Evolutionary conservation across 2,888 invertebrate genomes (phyloP), one percentile per base, ranked within the genome.

Genomic region (Atherix ibis): DNA sequence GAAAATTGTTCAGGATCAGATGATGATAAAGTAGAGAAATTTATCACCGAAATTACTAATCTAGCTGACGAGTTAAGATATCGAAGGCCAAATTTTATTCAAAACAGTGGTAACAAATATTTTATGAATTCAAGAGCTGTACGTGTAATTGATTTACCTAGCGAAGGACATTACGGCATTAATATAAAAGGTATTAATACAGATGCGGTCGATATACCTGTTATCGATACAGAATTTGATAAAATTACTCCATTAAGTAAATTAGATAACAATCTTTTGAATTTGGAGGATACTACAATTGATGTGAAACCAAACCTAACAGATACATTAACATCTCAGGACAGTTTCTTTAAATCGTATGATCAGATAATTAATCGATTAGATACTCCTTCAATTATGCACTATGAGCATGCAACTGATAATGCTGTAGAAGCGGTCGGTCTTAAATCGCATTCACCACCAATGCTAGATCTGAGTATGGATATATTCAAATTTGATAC

Each of bases 381-480:
- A 31, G 42, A 37, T 13, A 43, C 41, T 43, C 45, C 50, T 2
- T 40, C 45, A 13, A 43, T 40, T 2, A 45, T 48, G 12, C 49
- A 56, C 34, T 58, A 59, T 18, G 61, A 59, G 37, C 56, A 60
- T 43, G 58, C 48, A 18, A 59, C 53, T 39, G 61, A 60, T 39
- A 60, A 60, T 44, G 60, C 60, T 5, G 61, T 60, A 15, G 60
- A 60, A 37, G 61, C 60, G 9, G 46, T 54, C 6, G 46, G 44
- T 17, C 55, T 59, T 50, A 56, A 59, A 37, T 53, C 53, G 2
- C 45, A 47, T 16, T 40, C 41, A 6, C 37, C 46, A n/a, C 47
- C 48, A 1, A 41, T 60, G 19, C 38, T 60, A 28, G 57, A 58
- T 48, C 49, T 59, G 40, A 50, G 56, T 5, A 50, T 59, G 19